These are phyloP conservation scores for Campoplex nolae DNA, from an alignment of 2,888 invertebrate species.

Conservation along the genomic window DNA sequence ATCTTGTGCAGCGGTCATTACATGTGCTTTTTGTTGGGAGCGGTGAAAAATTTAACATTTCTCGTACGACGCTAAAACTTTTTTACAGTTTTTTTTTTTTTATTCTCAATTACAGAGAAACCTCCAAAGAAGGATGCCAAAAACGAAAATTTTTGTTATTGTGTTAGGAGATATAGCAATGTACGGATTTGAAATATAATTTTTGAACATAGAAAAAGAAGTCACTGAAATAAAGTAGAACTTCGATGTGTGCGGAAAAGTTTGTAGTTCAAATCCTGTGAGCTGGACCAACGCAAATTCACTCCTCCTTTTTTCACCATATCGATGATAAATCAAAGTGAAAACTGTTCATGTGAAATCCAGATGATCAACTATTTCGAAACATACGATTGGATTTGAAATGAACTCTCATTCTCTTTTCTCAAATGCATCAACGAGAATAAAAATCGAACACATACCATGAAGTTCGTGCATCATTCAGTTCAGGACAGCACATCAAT, in stretches of 20 bases:
- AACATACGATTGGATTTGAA: neutral
- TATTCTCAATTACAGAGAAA: no score
- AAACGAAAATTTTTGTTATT: no score
- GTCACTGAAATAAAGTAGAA: neutral
- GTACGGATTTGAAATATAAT: neutral
- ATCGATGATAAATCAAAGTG: neutral
- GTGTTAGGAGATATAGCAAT: no score
- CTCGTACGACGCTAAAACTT: no score
- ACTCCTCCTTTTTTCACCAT: neutral
- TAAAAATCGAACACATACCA: neutral
- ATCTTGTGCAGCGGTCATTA: no score
- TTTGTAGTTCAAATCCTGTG: neutral
- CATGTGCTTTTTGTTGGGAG: no score
- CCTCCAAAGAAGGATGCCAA: no score
- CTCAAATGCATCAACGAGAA: neutral
- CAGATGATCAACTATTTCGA: neutral
- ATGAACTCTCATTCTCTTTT: neutral
- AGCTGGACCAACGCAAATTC: neutral
- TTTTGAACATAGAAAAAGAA: neutral
- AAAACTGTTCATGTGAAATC: neutral
- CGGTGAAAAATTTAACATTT: no score
- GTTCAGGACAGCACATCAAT: conserved; percentile 16
- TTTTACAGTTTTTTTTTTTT: no score
- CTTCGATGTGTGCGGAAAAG: neutral
- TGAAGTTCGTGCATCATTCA: neutral